phyloP scores from a whole-genome alignment of 2,888 invertebrate genomes.

The Lithosia quadra region DNA sequence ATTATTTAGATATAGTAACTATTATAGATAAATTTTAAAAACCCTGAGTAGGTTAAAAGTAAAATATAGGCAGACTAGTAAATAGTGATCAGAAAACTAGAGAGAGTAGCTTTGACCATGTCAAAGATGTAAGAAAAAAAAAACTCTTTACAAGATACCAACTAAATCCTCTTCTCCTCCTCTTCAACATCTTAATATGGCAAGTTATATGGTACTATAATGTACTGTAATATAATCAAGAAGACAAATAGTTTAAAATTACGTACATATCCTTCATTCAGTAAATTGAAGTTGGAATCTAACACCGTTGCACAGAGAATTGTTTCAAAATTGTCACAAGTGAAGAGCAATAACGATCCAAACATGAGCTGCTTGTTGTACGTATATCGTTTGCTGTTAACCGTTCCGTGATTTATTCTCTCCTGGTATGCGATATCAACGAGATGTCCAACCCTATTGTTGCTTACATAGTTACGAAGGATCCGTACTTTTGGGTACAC shows the following conservation, averaged over 20 bases:
- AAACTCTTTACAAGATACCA: too few relatives aligned
- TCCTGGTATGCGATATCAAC: conserved; percentile 75
- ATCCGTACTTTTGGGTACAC: conserved; percentile 82
- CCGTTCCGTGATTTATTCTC: conserved; percentile 50
- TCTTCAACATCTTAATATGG: too few relatives aligned
- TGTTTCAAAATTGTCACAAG: conserved; percentile 89
- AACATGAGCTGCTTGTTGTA: conserved; percentile 88
- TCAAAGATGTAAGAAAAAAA: too few relatives aligned
- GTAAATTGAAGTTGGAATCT: conserved; percentile 75
- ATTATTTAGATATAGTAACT: too few relatives aligned
- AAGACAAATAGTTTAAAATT: background rate
- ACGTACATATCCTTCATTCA: conserved; percentile 86
- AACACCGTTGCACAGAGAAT: conserved; percentile 90
- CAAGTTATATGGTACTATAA: too few relatives aligned
- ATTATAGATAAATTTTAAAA: too few relatives aligned
- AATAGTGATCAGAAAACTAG: too few relatives aligned
- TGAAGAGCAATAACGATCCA: conserved; percentile 92
- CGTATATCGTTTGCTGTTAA: conserved; percentile 62
- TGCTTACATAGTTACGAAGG: conserved; percentile 70
- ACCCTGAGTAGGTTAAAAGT: too few relatives aligned
- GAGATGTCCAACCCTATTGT: conserved; percentile 77
- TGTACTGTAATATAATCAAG: background rate
- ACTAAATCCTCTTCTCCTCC: too few relatives aligned
- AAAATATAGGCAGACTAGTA: too few relatives aligned
- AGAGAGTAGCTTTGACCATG: too few relatives aligned